These are phyloP conservation scores for Pangasius mekongensis DNA, from an alignment of 2,797 vertebrate genomes.

Conservation along the genomic window DNA sequence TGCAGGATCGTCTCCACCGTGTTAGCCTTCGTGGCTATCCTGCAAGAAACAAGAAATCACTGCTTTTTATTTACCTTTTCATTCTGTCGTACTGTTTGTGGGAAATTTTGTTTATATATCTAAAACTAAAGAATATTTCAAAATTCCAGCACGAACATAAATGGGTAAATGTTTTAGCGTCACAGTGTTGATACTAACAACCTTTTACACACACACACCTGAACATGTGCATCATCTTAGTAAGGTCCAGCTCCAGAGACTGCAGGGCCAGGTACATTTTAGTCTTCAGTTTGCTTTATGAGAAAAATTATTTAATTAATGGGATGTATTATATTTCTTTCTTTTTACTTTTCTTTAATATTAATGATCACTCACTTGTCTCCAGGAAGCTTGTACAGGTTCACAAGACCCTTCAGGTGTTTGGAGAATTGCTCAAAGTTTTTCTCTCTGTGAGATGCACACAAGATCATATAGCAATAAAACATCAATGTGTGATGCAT, in stretches of 20 bases:
- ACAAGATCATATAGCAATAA: not conserved
- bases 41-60: conserved; percentile 63
- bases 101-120: not conserved
- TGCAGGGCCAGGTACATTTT: conserved; percentile 99
- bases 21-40: conserved; percentile 93
- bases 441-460: conserved; percentile 83
- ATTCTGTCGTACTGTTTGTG: not conserved
- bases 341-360: not conserved
- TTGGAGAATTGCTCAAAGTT: conserved; percentile 99
- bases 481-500: not conserved
- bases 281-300: conserved; percentile 91
- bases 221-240: conserved; percentile 99
- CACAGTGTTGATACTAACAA: not conserved
- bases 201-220: conserved; percentile 74
- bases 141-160: not conserved
- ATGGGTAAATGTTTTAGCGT: not conserved
- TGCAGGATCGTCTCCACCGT: conserved; percentile 93
- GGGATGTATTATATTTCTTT: not conserved
- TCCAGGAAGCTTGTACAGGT: conserved; percentile 94
- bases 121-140: not conserved
- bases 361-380: conserved; percentile 85
- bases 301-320: not conserved
- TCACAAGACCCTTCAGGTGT: conserved; percentile 94
- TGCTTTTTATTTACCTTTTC: not conserved
- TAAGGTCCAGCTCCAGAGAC: conserved; percentile 94